Percentiles rank a stretch among this genome's conserved stretches.
Conservation (phyloP, 2,113 vertebrate genomes). For the Empidonax alnorum region DNA sequence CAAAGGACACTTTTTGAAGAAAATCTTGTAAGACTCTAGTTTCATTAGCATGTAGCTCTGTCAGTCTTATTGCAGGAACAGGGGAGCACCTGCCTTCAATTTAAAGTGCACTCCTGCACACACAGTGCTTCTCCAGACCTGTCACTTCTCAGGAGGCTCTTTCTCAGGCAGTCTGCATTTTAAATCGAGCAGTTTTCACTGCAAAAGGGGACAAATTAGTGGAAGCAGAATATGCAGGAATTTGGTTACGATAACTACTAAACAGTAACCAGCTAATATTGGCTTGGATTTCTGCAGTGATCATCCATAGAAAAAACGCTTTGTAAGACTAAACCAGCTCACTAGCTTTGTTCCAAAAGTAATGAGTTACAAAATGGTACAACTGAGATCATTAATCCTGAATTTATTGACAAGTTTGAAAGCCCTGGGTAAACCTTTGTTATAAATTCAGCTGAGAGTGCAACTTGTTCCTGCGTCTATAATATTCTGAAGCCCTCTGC, state of each 20-base stretch:
- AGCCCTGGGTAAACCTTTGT: not conserved
- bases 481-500: not conserved
- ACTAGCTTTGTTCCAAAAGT: not conserved
- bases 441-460: not conserved
- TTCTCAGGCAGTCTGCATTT: slow-evolving; percentile 32
- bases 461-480: not conserved
- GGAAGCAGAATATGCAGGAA: not conserved
- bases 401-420: slow-evolving; percentile 35
- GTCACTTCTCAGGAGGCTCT: slow-evolving; percentile 30
- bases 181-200: slow-evolving; percentile 28
- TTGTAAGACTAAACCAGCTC: not conserved
- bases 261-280: not conserved
- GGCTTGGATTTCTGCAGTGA: not conserved
- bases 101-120: not conserved
- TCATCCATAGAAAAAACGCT: not conserved
- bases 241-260: not conserved
- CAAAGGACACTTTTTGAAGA: not conserved
- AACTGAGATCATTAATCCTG: slow-evolving; percentile 12
- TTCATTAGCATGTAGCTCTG: not conserved
- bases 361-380: not conserved
- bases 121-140: not conserved
- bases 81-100: not conserved
- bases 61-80: slow-evolving; percentile 14
- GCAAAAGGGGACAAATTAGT: slow-evolving; percentile 38
- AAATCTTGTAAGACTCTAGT: not conserved